Evolutionary conservation across 2,888 invertebrate genomes (phyloP).

Genomic region (Cremastobaeus sp.): DNA sequence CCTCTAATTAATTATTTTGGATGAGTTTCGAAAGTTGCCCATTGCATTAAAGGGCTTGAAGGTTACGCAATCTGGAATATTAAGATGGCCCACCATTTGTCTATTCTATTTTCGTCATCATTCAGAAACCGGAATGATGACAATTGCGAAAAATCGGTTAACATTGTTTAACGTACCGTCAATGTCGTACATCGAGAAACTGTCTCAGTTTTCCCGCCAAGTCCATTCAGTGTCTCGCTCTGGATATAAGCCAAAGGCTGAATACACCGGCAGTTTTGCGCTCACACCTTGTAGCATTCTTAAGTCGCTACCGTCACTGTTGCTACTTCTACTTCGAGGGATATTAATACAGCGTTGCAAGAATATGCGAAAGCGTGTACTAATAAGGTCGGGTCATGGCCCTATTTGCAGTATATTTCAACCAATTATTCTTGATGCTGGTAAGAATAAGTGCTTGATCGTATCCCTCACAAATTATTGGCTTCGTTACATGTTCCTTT

Average conservation of each 20-base stretch:
- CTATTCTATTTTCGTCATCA: no score
- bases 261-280: slow-evolving; percentile 66
- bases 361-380: slow-evolving; percentile 48
- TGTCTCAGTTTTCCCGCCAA: slow-evolving; percentile 74
- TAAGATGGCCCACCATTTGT: no score
- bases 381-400: slow-evolving; percentile 70
- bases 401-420: slow-evolving; percentile 68
- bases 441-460: slow-evolving; percentile 69
- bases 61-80: slow-evolving; percentile 17
- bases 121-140: no score
- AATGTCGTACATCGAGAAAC: slow-evolving; percentile 55
- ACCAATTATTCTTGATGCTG: slow-evolving; percentile 68
- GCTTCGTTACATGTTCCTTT: slow-evolving; percentile 64
- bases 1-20: slow-evolving; percentile 65
- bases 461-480: slow-evolving; percentile 69
- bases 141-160: slow-evolving; percentile 10
- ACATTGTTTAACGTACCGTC: slow-evolving; percentile 23
- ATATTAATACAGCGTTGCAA: slow-evolving; percentile 42
- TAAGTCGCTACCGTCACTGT: slow-evolving; percentile 54
- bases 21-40: slow-evolving; percentile 55
- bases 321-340: slow-evolving; percentile 34
- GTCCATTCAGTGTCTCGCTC: slow-evolving; percentile 75
- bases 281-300: slow-evolving; percentile 56
- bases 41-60: slow-evolving; percentile 22
- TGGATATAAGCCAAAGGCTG: slow-evolving; percentile 76